These are phyloP conservation scores for Leptestheria dahalacensis DNA, from an alignment of 1,140 invertebrate genomes.

Conservation along the genomic window DNA sequence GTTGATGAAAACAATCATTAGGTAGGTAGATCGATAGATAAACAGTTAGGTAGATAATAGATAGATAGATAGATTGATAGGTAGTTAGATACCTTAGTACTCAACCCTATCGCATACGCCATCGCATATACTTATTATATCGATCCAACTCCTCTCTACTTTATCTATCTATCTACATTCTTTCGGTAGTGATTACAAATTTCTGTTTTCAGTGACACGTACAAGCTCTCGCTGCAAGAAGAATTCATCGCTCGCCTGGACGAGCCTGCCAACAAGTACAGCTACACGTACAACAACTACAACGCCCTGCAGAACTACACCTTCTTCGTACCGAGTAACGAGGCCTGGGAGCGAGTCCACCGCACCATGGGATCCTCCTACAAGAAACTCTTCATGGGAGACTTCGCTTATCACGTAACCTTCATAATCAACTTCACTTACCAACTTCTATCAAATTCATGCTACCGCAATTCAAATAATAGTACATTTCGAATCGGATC, in stretches of 20 bases:
- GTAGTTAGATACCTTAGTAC: no score
- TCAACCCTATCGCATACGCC: no score
- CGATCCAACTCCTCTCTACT: background rate
- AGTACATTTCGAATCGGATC: no score
- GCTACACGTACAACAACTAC: slow-evolving; percentile 25
- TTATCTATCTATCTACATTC: background rate
- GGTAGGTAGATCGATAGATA: no score
- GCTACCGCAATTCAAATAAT: no score
- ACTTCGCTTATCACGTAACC: slow-evolving; percentile 66
- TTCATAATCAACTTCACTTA: no score
- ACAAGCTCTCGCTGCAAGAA: slow-evolving; percentile 48
- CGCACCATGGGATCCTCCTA: slow-evolving; percentile 52
- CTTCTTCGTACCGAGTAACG: slow-evolving; percentile 76
- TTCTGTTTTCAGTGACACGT: slow-evolving; percentile 50
- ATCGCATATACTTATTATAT: background rate
- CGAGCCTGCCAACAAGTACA: slow-evolving; percentile 15
- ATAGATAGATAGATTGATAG: no score
- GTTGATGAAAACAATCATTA: no score
- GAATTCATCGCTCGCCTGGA: slow-evolving; percentile 59
- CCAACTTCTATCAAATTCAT: no score
- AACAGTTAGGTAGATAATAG: no score
- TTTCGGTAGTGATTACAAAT: slow-evolving; percentile 7
- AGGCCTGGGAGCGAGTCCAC: slow-evolving; percentile 62
- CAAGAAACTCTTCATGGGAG: slow-evolving; percentile 66
- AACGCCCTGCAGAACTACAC: slow-evolving; percentile 66